phyloP scores from a whole-genome alignment of 2,113 vertebrate species.

The Lasiurus cinereus region DNA sequence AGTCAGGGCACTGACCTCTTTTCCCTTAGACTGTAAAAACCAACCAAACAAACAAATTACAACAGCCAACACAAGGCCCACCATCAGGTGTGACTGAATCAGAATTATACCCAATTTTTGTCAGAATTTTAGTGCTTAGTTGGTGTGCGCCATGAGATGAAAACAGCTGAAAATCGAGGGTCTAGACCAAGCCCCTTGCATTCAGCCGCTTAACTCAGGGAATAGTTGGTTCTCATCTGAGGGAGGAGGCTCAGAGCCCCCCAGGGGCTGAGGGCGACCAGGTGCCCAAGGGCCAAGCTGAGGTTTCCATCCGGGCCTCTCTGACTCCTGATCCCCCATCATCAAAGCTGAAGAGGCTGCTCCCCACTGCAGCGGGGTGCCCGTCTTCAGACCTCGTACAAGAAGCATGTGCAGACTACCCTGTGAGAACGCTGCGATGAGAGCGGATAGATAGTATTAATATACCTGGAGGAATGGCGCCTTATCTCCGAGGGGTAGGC shows the following conservation, averaged over 20 bases:
- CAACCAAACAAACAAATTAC: neutral
- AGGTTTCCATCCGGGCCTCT: neutral
- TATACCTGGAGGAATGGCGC: neutral
- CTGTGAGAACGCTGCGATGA: neutral
- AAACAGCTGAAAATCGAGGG: neutral
- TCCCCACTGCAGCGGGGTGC: rapidly evolving
- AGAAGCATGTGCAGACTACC: neutral
- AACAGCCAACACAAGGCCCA: neutral
- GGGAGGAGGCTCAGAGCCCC: neutral
- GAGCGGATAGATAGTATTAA: neutral
- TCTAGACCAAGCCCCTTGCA: neutral
- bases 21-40: neutral
- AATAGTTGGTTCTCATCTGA: neutral
- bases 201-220: neutral
- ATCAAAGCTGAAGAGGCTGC: neutral
- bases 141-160: neutral
- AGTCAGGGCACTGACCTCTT: neutral
- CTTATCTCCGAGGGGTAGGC: conserved; percentile 30
- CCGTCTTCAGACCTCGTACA: neutral
- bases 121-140: neutral
- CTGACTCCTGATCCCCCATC: neutral
- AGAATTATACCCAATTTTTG: neutral
- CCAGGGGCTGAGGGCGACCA: neutral
- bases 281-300: neutral
- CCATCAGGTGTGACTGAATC: neutral